Percentiles rank a stretch among this genome's conserved stretches.
Evolutionary conservation across 2,797 vertebrate species (phyloP).

Genomic region (Enteromius afrohamiltoni): DNA sequence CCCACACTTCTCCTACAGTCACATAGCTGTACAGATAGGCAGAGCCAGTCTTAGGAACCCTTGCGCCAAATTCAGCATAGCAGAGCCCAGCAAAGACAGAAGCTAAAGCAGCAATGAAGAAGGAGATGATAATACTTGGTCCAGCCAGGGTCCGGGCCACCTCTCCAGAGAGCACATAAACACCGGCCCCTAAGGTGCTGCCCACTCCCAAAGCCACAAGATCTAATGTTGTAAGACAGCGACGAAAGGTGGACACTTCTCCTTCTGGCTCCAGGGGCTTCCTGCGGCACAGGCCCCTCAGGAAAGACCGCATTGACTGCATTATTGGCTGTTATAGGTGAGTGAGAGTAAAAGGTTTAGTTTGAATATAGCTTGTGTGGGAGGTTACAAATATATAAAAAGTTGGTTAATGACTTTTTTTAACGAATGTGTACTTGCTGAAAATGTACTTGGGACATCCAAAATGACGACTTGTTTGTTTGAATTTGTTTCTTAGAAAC

Average conservation of each 20-base stretch:
- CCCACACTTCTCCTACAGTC: conserved; percentile 87
- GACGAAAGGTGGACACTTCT: conserved; percentile 77
- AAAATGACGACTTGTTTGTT: not conserved
- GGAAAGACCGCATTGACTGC: conserved; percentile 62
- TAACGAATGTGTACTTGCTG: not conserved
- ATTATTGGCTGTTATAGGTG: conserved; percentile 61
- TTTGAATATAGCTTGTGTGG: not conserved
- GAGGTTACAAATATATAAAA: not conserved
- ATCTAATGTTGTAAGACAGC: conserved; percentile 84
- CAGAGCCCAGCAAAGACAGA: conserved; percentile 87
- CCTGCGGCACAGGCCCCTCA: conserved; percentile 73
- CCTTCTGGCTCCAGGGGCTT: conserved; percentile 75
- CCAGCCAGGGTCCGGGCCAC: conserved; percentile 82
- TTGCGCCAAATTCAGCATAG: conserved; percentile 85
- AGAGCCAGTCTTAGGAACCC: conserved; percentile 86
- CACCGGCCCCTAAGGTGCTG: conserved; percentile 82
- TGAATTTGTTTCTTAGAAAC: not conserved
- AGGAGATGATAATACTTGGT: conserved; percentile 86
- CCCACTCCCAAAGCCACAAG: conserved; percentile 83
- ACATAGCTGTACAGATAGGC: conserved; percentile 91
- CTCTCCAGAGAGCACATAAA: conserved; percentile 86
- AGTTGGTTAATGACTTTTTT: not conserved
- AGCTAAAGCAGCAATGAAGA: conserved; percentile 85
- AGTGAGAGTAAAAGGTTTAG: not conserved
- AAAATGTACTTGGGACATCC: not conserved